Conservation (phyloP, 1,140 invertebrate genomes). For the Cecropterus lyciades region DNA sequence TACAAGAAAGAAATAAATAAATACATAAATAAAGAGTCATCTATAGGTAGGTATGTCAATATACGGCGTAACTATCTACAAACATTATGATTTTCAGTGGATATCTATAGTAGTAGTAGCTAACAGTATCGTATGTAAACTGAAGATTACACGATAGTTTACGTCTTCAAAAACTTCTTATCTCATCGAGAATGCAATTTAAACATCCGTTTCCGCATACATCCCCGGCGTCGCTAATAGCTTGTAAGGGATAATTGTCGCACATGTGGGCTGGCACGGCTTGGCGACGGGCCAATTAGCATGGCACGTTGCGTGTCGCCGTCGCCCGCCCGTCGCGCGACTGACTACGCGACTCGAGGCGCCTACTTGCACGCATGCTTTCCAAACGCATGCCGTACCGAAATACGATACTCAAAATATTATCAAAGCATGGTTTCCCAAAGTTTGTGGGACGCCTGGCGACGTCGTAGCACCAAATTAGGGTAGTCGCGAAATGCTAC, state of each 20-base stretch:
- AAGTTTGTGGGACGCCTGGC: too few relatives aligned
- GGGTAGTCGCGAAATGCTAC: too few relatives aligned
- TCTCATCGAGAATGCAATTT: conserved; percentile 74
- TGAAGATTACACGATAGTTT: too few relatives aligned
- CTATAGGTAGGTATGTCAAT: too few relatives aligned
- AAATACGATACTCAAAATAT: conserved; percentile 51
- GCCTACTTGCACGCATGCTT: conserved; percentile 39
- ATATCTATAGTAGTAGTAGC: too few relatives aligned
- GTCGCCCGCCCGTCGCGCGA: conserved; percentile 51
- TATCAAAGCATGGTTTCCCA: too few relatives aligned
- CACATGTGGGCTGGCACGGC: conserved; percentile 68
- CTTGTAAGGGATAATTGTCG: conserved; percentile 79
- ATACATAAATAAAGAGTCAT: too few relatives aligned
- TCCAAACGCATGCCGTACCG: conserved; percentile 47
- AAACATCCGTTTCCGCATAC: conserved; percentile 82
- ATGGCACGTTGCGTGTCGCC: conserved; percentile 61
- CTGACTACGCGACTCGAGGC: conserved; percentile 27
- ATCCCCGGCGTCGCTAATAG: conserved; percentile 68
- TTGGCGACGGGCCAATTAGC: conserved; percentile 82
- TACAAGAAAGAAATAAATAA: too few relatives aligned
- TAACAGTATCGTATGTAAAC: too few relatives aligned
- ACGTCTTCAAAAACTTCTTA: conserved; percentile 45
- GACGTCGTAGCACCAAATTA: too few relatives aligned
- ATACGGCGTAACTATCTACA: too few relatives aligned
- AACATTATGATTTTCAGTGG: too few relatives aligned